phyloP scores from a whole-genome alignment of 2,113 vertebrate species.

The Taxidea taxus region DNA sequence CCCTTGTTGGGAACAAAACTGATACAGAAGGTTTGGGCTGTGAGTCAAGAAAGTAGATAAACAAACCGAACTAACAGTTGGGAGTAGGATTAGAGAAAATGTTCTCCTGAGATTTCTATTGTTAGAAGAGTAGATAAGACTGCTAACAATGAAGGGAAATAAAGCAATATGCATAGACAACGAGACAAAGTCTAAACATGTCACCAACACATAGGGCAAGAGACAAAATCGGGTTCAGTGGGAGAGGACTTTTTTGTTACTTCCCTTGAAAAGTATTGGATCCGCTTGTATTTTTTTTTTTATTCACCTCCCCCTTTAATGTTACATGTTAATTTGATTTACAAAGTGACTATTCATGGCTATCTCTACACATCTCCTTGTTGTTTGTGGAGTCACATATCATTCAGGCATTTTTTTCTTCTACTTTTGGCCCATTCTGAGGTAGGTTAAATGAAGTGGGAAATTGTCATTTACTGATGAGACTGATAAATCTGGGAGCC shows the following conservation, averaged over 20 bases:
- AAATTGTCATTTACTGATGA: not conserved
- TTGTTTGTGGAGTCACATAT: not conserved
- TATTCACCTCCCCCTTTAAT: not conserved
- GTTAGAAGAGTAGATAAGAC: constrained; percentile 61
- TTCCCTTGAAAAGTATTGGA: not conserved
- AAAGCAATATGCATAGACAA: not conserved
- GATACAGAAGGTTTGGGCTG: constrained; percentile 79
- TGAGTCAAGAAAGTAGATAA: constrained; percentile 82
- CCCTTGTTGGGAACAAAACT: constrained; percentile 75
- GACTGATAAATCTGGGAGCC: not conserved
- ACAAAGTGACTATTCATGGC: not conserved
- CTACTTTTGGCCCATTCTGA: not conserved
- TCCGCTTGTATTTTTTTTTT: not conserved
- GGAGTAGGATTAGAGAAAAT: constrained; percentile 75
- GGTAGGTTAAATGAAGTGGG: not conserved
- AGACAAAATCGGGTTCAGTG: not conserved
- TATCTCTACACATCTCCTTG: not conserved
- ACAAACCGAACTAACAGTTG: constrained; percentile 79
- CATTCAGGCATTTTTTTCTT: not conserved
- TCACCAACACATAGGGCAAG: constrained; percentile 45
- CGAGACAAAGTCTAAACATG: constrained; percentile 23
- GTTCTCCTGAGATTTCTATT: constrained; percentile 55
- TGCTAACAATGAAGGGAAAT: constrained; percentile 55
- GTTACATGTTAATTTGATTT: constrained; percentile 20
- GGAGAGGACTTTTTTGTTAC: not conserved